Evolutionary conservation across 2,113 vertebrate genomes (phyloP).

Genomic region (Thunnus maccoyii): DNA sequence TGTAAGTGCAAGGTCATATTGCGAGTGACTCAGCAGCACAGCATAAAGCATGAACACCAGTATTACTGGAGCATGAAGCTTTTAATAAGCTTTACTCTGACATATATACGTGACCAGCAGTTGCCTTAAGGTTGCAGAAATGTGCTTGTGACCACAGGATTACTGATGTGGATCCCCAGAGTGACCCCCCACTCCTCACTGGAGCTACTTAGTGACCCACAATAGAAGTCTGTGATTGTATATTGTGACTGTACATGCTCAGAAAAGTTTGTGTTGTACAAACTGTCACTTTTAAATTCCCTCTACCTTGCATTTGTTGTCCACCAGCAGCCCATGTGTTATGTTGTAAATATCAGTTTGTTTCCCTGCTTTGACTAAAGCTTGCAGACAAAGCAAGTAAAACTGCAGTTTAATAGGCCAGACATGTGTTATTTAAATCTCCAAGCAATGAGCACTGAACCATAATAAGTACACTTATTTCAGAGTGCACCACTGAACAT

Average conservation of each 20-base stretch:
- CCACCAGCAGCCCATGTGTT: constrained; percentile 3
- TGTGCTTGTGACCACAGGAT: constrained; percentile 61
- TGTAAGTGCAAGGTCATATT: constrained; percentile 16
- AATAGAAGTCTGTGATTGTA: constrained; percentile 11
- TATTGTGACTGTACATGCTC: not conserved
- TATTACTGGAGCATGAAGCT: constrained; percentile 34
- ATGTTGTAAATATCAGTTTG: not conserved
- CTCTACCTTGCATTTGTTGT: not conserved
- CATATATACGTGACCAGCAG: constrained; percentile 46
- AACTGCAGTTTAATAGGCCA: constrained; percentile 36
- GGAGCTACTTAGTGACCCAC: constrained; percentile 26
- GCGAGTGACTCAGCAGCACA: constrained; percentile 46
- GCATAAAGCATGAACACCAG: constrained; percentile 25
- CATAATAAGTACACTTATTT: constrained; percentile 35
- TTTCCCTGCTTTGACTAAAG: constrained; percentile 4
- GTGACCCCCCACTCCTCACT: constrained; percentile 4
- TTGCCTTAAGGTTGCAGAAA: constrained; percentile 51
- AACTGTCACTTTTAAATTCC: constrained; percentile 16
- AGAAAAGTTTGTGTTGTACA: not conserved
- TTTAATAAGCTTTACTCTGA: constrained; percentile 62
- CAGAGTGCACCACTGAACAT: constrained; percentile 43
- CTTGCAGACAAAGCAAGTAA: constrained; percentile 28
- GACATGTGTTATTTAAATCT: constrained; percentile 55
- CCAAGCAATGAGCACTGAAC: constrained; percentile 36
- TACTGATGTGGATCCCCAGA: constrained; percentile 31